Evolutionary conservation across 2,888 invertebrate genomes (phyloP), one percentile per base, ranked within the genome.

Genomic region (Eledone cirrhosa): DNA sequence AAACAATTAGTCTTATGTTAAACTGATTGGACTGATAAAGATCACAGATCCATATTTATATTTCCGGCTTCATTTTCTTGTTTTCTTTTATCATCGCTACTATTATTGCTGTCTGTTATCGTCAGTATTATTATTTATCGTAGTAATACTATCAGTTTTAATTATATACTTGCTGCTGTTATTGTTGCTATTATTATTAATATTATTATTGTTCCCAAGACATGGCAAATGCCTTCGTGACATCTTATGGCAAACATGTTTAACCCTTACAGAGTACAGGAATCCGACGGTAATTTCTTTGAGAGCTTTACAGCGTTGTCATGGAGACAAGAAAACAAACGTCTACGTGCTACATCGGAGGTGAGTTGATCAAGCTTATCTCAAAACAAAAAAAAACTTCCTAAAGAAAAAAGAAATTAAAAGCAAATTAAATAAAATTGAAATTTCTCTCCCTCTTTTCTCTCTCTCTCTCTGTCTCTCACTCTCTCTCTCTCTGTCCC

Each of bases 281-380:
- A 97, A 86, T 95, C 96, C 48, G 97, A 98, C 90, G 96, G 95
- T 14, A 95, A 96, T 79, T 97, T 97, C 92, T 98, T 97, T 92
- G 97, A 97, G 92, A 96, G 94, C 90, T 97, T 97, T 92, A 96
- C 96, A 27, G 95, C 96, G 41, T 91, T 97, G 84, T 95, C 96
- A 76, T 97, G 97, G 97, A 94, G 96, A 88, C 95, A 96, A 88
- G 96, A 97, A 91, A 97, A 96, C 92, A 93, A 96, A 83, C 93
- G 96, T 53, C 93, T 96, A 86, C 94, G 94, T 83, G 94, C 95
- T 1, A 92, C 95, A 83, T 94, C 95, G 87, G 93, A 95, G 87
- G 94, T 94, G 74, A 94, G 94, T 88, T 11, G 3, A 41, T 41
- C 41, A 41, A 41, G 41, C 41, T 41, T 41, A 41, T 41, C 41